These are phyloP conservation scores for Paratrypauchen microcephalus DNA, from an alignment of 2,797 vertebrate species.

Conservation along the genomic window DNA sequence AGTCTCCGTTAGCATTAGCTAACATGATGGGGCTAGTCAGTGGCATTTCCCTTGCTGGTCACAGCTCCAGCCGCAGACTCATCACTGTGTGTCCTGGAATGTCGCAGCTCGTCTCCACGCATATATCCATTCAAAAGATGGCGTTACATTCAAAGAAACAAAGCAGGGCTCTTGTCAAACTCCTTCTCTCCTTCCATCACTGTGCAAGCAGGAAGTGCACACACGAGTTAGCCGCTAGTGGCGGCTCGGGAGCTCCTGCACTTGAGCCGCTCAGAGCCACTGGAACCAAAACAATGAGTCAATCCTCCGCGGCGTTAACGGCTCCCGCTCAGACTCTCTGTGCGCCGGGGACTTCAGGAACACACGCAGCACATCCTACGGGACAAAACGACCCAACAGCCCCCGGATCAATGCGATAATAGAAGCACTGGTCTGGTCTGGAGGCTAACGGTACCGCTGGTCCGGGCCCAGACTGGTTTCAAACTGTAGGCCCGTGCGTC, in stretches of 20 bases:
- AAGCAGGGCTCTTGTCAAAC: slow-evolving; percentile 53
- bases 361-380: not conserved
- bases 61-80: slow-evolving; percentile 40
- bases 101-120: not conserved
- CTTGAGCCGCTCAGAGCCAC: slow-evolving; percentile 54
- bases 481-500: slow-evolving; percentile 70
- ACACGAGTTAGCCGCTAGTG: slow-evolving; percentile 55
- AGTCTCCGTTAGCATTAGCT: slow-evolving; percentile 47
- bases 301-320: slow-evolving; percentile 16
- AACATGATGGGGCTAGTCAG: slow-evolving; percentile 50
- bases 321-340: not conserved
- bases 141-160: slow-evolving; percentile 27
- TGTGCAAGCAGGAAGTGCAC: slow-evolving; percentile 79
- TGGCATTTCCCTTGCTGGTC: slow-evolving; percentile 59
- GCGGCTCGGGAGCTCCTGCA: slow-evolving; percentile 32
- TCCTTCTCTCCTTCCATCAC: slow-evolving; percentile 71
- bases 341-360: not conserved
- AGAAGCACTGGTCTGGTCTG: slow-evolving; percentile 59
- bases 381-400: slow-evolving; percentile 6
- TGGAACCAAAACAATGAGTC: slow-evolving; percentile 52
- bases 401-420: slow-evolving; percentile 30
- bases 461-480: slow-evolving; percentile 62
- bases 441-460: slow-evolving; percentile 52
- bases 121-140: slow-evolving; percentile 27
- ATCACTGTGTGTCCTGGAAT: slow-evolving; percentile 17